phyloP scores from a whole-genome alignment of 2,888 invertebrate genomes.

The Miltochrista miniata region DNA sequence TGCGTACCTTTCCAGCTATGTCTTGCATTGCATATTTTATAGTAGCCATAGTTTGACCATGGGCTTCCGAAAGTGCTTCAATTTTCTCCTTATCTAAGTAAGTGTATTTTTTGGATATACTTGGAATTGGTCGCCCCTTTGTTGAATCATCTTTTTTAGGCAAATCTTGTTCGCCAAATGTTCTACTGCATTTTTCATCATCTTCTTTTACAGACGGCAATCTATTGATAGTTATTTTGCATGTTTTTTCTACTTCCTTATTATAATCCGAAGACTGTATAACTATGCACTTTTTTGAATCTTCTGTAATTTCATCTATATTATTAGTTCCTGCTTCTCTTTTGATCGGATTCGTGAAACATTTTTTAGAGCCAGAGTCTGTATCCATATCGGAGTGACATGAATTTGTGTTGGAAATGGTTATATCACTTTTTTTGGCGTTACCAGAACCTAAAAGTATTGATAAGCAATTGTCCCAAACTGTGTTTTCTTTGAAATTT shows the following conservation, averaged over 20 bases:
- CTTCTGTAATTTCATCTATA: neutral
- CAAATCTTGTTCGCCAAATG: neutral
- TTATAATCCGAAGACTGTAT: neutral
- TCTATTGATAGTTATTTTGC: constrained; percentile 1
- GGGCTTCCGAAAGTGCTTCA: constrained; percentile 28
- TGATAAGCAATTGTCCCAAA: constrained; percentile 5
- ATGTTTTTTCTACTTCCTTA: neutral
- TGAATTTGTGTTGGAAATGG: neutral
- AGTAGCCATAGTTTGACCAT: constrained; percentile 43
- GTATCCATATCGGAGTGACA: constrained; percentile 1
- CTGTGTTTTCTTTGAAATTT: neutral
- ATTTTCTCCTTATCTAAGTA: neutral
- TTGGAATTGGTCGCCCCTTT: constrained; percentile 1
- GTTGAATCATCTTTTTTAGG: neutral
- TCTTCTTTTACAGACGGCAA: neutral
- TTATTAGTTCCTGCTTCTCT: neutral
- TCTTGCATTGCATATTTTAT: constrained; percentile 54
- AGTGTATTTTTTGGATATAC: neutral
- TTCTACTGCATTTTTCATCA: neutral
- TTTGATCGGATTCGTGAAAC: constrained; percentile 6
- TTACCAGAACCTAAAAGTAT: constrained; percentile 1
- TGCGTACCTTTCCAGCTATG: constrained; percentile 48
- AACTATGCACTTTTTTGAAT: neutral
- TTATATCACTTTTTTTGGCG: neutral
- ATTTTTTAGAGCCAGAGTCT: constrained; percentile 1